phyloP scores from a whole-genome alignment of 2,113 vertebrate genomes.

The Esox niger region DNA sequence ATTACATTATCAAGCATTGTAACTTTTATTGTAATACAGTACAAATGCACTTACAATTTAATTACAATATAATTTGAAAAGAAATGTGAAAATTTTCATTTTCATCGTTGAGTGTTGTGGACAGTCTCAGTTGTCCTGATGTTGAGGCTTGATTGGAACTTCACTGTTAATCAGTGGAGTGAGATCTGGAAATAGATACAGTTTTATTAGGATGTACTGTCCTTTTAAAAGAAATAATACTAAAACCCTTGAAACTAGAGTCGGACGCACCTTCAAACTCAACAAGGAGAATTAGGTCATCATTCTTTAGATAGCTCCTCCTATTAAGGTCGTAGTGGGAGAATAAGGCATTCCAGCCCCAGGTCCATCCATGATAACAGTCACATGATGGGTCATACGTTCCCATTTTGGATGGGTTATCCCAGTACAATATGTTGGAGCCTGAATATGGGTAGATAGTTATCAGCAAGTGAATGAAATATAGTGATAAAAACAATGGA shows the following conservation, averaged over 20 bases:
- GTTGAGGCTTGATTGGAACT: not conserved
- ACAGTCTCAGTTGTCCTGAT: not conserved
- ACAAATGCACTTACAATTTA: no score
- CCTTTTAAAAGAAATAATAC: not conserved
- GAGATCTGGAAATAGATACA: not conserved
- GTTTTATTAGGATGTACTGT: no score
- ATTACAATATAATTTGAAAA: no score
- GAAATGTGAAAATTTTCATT: no score
- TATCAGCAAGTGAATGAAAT: not conserved
- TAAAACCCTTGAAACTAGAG: no score
- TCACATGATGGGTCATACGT: conserved; percentile 29
- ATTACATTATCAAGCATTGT: no score
- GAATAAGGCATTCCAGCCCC: conserved; percentile 30
- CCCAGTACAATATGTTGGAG: not conserved
- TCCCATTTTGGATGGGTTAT: conserved; percentile 4
- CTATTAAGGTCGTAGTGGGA: conserved; percentile 21
- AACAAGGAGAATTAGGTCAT: conserved; percentile 24
- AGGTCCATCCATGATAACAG: conserved; percentile 24
- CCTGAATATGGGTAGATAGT: not conserved
- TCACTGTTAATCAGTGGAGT: not conserved
- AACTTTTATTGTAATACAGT: no score
- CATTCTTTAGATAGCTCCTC: conserved; percentile 30
- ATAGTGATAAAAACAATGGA: no score
- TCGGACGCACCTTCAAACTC: conserved; percentile 27
- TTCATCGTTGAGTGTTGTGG: no score